A percentile compares a stretch with the other conserved stretches of the same genome.
Evolutionary conservation across 2,888 invertebrate genomes (phyloP).

Genomic region (Omphaloscelis lunosa): DNA sequence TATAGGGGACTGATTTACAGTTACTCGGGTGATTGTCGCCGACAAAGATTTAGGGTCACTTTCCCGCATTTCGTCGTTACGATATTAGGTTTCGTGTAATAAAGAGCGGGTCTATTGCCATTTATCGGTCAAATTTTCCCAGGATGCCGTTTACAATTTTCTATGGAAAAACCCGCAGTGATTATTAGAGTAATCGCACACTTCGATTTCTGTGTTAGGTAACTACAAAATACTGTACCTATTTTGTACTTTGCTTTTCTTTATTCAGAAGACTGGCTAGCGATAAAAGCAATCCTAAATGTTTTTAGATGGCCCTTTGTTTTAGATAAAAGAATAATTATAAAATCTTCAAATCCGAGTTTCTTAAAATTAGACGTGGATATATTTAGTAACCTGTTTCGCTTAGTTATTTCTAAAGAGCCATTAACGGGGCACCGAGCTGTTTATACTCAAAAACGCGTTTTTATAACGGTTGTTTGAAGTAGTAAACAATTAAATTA

Average conservation of each 20-base stretch:
- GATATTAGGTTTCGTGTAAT: slow-evolving; percentile 31
- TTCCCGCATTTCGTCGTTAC: slow-evolving; percentile 24
- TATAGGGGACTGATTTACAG: slow-evolving; percentile 17
- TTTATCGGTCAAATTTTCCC: background rate
- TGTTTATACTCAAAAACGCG: no score
- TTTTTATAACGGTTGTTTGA: no score
- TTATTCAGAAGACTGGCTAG: background rate
- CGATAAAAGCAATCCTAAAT: background rate
- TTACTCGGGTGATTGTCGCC: slow-evolving; percentile 12
- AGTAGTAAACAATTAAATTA: no score
- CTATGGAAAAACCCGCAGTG: no score
- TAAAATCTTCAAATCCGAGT: no score
- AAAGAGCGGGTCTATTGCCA: background rate
- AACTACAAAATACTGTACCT: no score
- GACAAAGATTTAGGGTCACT: slow-evolving; percentile 32
- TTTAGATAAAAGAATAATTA: background rate
- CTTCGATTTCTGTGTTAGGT: no score
- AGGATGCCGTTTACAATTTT: background rate
- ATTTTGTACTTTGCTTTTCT: no score
- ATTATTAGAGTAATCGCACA: background rate
- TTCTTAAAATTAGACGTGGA: no score
- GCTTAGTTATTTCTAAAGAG: no score
- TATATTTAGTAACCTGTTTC: no score
- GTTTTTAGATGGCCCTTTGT: background rate
- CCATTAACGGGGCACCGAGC: no score